phyloP scores from a whole-genome alignment of 2,113 vertebrate genomes.

The Elephas maximus region DNA sequence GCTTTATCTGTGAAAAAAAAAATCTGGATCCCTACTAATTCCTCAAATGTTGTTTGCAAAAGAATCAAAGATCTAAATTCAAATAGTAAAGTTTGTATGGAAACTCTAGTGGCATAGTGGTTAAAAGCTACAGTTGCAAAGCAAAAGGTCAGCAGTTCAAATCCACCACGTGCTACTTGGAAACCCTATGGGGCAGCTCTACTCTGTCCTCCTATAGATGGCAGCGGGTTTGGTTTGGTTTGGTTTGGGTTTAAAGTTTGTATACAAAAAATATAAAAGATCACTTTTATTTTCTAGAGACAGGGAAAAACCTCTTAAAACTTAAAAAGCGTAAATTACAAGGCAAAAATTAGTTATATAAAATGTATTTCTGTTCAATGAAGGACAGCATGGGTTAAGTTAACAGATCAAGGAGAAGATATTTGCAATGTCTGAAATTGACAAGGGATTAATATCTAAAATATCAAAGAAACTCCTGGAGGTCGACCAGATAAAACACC shows the following conservation, averaged over 20 bases:
- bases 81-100: neutral
- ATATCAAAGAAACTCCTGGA: neutral
- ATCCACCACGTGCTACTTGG: too few relatives aligned
- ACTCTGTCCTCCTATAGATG: too few relatives aligned
- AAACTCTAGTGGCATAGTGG: too few relatives aligned
- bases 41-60: neutral
- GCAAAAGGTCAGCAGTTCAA: too few relatives aligned
- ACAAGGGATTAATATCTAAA: neutral
- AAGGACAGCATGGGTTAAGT: neutral
- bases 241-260: too few relatives aligned
- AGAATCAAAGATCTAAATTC: neutral
- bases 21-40: neutral
- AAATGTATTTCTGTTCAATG: neutral
- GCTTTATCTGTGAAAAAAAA: neutral
- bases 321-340: neutral
- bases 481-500: neutral
- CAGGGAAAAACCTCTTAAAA: neutral
- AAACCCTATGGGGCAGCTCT: too few relatives aligned
- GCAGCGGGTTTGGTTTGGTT: too few relatives aligned
- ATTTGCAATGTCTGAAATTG: neutral
- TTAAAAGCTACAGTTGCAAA: too few relatives aligned
- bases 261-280: neutral
- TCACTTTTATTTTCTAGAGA: constrained; percentile 9
- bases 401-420: neutral
- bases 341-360: constrained; percentile 9